These are phyloP conservation scores for Anas platyrhynchos DNA, from an alignment of 2,113 vertebrate species.

Conservation along the genomic window DNA sequence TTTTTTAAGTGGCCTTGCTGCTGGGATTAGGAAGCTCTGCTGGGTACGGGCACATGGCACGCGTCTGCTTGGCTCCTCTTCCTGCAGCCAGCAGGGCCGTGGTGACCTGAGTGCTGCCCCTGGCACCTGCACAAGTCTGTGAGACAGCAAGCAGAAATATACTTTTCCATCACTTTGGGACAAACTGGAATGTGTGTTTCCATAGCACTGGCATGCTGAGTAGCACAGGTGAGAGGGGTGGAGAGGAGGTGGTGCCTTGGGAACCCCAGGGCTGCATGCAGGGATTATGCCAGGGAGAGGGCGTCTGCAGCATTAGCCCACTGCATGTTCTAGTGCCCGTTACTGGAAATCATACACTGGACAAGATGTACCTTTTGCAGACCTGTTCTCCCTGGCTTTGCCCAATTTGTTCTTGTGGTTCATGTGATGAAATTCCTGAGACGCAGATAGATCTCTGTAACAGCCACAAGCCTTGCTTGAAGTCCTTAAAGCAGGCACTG, in stretches of 20 bases:
- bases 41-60: fast-evolving
- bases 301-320: neutral
- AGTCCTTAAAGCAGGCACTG: neutral
- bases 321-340: neutral
- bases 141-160: neutral
- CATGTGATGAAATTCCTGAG: neutral
- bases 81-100: neutral
- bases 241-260: neutral
- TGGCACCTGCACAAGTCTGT: neutral
- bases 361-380: neutral
- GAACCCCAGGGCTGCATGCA: neutral
- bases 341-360: neutral
- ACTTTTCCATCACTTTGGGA: fast-evolving
- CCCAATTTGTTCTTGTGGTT: neutral
- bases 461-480: neutral
- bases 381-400: neutral
- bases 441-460: neutral
- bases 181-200: neutral
- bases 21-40: neutral
- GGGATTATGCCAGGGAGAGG: neutral
- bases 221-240: neutral
- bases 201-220: fast-evolving
- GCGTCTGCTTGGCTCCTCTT: fast-evolving
- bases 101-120: neutral
- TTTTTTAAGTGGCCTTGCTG: neutral